A percentile compares a stretch with the other conserved stretches of the same genome.
These are phyloP conservation scores for Leuctra nigra DNA, from an alignment of 2,888 invertebrate genomes.

Conservation along the genomic window DNA sequence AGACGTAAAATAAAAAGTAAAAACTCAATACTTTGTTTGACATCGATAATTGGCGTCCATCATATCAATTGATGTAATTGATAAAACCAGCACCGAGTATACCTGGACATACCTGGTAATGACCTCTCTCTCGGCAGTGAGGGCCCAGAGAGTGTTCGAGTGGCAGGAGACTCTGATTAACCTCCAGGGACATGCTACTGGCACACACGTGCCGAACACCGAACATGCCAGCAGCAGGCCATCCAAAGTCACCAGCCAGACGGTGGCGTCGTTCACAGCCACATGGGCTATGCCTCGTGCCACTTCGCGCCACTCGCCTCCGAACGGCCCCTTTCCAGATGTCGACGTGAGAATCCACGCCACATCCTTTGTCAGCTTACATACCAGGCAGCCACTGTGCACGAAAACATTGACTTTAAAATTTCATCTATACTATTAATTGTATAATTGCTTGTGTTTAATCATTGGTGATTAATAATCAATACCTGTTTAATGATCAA, in stretches of 20 bases:
- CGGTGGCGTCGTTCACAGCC: constrained; percentile 37
- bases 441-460: too few species aligned
- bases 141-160: constrained; percentile 20
- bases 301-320: constrained; percentile 40
- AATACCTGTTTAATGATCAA: too few species aligned
- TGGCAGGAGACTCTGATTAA: constrained; percentile 26
- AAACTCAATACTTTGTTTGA: too few species aligned
- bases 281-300: constrained; percentile 39
- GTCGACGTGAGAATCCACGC: constrained; percentile 39
- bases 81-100: too few species aligned
- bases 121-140: constrained; percentile 21
- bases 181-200: constrained; percentile 24
- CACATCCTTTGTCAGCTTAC: constrained; percentile 39
- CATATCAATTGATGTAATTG: too few species aligned
- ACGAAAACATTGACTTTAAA: too few species aligned
- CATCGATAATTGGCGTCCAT: too few species aligned
- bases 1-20: too few species aligned
- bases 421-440: too few species aligned
- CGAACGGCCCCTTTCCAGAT: constrained; percentile 36
- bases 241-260: constrained; percentile 40
- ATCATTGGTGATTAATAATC: too few species aligned
- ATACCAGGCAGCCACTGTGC: constrained; percentile 39
- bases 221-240: constrained; percentile 27
- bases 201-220: constrained; percentile 8
- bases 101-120: too few species aligned